Base-by-base conservation (phyloP, 1,140 invertebrate species). In the Bombus balteatus region DNA sequence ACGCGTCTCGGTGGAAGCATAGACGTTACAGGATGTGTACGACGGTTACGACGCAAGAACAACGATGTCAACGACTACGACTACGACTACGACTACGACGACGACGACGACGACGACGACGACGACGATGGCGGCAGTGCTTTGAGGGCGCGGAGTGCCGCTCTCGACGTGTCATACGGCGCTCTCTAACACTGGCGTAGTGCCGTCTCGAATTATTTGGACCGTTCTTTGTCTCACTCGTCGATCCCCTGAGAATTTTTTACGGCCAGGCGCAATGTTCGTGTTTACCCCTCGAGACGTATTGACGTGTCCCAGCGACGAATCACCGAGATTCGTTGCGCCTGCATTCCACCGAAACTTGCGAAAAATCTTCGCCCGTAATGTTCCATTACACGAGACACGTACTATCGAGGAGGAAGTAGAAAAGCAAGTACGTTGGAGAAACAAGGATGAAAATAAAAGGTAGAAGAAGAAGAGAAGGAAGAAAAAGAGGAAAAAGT, bases 101-200 rank as follows among this genome's bases (percentile, higher is more conserved):
- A 15, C 47, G 82, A 57, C 80, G 47, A 57, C 82, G 53, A 57
- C 82, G 39, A 34, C 65, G 72, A 74, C 81, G 71, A 59, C 85
- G 68, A 75, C 74, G 71, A 85, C 71, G 88, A 59, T 84, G 84
- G 79, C 86, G 87, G 84, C 89, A 86, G 87, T 88, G 87, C 92
- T 93, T 93, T 92, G 92, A 92, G 86, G 89, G 88, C 76, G 87
- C 87, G 73, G 86, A 92, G 90, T 91, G 84, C 85, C 80, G 88
- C 83, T 90, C 92, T 92, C 91, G 82, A 92, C 91, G 87, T 81
- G 87, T 91, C 85, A 90, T 72, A 82, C 87, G 76, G 83, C 89
- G 87, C 88, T 88, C 81, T 87, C 71, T 78, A 39, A 57, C 89
- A 88, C 86, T 80, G 86, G 83, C 87, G 79, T 87, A 87, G 80